Percentiles rank a stretch among this genome's conserved stretches.
Conservation (phyloP, 1,140 invertebrate species). For the Battus philenor region DNA sequence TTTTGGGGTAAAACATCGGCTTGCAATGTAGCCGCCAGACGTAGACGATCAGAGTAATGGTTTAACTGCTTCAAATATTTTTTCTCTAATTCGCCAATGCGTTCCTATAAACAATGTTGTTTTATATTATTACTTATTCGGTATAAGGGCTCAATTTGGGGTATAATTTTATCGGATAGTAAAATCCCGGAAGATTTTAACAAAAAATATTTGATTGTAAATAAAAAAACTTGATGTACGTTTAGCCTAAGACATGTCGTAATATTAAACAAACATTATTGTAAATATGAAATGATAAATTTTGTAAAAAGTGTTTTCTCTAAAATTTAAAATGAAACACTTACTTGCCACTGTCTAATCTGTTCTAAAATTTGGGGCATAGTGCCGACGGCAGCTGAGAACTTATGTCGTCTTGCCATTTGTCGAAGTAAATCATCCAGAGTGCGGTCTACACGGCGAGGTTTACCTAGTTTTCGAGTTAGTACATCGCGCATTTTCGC, state of each 20-base stretch:
- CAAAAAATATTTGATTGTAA: too few relatives aligned
- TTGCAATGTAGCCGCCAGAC: slow-evolving; percentile 56
- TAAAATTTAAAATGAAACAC: too few relatives aligned
- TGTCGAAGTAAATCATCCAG: slow-evolving; percentile 56
- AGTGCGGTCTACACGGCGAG: slow-evolving; percentile 48
- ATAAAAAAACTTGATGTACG: too few relatives aligned
- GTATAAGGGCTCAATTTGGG: too few relatives aligned
- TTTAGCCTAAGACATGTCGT: too few relatives aligned
- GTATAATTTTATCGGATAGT: too few relatives aligned
- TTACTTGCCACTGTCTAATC: slow-evolving; percentile 42
- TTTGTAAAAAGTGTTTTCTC: too few relatives aligned
- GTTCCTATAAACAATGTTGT: slow-evolving; percentile 39
- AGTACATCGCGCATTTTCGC: slow-evolving; percentile 58
- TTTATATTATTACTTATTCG: too few relatives aligned
- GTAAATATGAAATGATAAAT: too few relatives aligned
- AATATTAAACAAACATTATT: too few relatives aligned
- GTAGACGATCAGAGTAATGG: slow-evolving; percentile 47
- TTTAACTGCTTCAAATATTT: slow-evolving; percentile 48
- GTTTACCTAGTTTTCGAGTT: slow-evolving; percentile 51
- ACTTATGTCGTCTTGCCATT: slow-evolving; percentile 57
- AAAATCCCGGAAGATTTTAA: too few relatives aligned
- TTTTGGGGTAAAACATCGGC: slow-evolving; percentile 48
- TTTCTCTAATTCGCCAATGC: slow-evolving; percentile 46
- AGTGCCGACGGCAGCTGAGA: slow-evolving; percentile 29
- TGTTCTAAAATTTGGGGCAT: slow-evolving; percentile 40